These are phyloP conservation scores for Lasaia peninsularis DNA, from an alignment of 1,140 invertebrate species.

Conservation along the genomic window DNA sequence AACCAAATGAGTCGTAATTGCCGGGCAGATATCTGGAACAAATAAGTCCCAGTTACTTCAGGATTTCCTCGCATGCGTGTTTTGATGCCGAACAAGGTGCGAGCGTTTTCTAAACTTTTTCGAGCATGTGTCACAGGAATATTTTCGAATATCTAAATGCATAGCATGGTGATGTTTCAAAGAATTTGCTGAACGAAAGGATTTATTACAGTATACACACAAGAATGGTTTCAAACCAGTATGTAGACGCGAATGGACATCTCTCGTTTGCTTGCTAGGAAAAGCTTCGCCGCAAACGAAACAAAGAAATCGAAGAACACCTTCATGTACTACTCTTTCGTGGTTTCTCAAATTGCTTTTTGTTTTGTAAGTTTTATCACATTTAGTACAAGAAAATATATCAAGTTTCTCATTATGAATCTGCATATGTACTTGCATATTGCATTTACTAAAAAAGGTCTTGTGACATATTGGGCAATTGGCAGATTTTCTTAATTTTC, in stretches of 20 bases:
- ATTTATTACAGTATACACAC: conserved; percentile 76
- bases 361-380: conserved; percentile 40
- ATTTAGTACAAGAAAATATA: conserved; percentile 38
- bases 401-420: conserved; percentile 24
- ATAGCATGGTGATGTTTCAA: conserved; percentile 47
- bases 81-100: conserved; percentile 51
- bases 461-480: conserved; percentile 54
- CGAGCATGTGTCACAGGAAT: conserved; percentile 77
- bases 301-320: conserved; percentile 39
- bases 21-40: conserved; percentile 54
- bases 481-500: conserved; percentile 43
- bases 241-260: conserved; percentile 65
- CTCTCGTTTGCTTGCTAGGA: conserved; percentile 38
- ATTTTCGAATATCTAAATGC: conserved; percentile 55
- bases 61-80: conserved; percentile 36
- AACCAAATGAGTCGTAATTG: not conserved
- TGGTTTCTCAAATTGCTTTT: conserved; percentile 40
- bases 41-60: conserved; percentile 37
- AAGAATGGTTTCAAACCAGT: conserved; percentile 75
- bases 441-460: conserved; percentile 59
- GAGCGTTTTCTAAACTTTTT: conserved; percentile 53
- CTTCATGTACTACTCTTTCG: conserved; percentile 42
- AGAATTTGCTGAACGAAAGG: conserved; percentile 51
- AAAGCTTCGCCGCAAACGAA: conserved; percentile 54
- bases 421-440: conserved; percentile 49